A percentile compares a stretch with the other conserved stretches of the same genome.
phyloP scores from a whole-genome alignment of 2,797 vertebrate species.

The Linurgus olivaceus region DNA sequence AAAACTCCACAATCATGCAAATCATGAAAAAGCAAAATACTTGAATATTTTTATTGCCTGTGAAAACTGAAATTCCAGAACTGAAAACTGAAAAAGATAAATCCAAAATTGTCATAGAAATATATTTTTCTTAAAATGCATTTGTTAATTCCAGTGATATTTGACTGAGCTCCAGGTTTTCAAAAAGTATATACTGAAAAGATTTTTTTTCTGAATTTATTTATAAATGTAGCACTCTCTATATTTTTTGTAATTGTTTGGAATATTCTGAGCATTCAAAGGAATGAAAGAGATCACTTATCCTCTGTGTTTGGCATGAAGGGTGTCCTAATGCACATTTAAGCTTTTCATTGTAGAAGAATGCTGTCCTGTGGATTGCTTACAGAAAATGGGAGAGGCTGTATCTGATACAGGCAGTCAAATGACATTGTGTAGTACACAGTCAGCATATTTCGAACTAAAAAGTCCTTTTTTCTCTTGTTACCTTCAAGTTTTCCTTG shows the following conservation, averaged over 20 bases:
- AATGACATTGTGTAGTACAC: neutral
- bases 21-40: neutral
- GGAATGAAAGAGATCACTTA: neutral
- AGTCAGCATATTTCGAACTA: neutral
- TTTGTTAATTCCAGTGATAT: neutral
- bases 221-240: neutral
- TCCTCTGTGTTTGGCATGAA: neutral
- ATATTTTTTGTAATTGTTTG: neutral
- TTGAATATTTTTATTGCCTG: neutral
- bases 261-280: neutral
- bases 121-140: neutral
- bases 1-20: neutral
- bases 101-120: neutral
- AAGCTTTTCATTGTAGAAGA: slow-evolving; percentile 4
- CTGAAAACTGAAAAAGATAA: neutral
- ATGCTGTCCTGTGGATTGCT: neutral
- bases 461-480: neutral
- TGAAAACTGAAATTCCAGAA: neutral
- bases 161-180: neutral
- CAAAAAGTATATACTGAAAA: neutral
- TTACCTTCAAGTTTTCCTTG: neutral
- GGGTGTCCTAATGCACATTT: neutral
- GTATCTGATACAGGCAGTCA: neutral
- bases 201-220: neutral
- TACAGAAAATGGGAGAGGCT: neutral